A percentile compares a stretch with the other conserved stretches of the same genome.
Evolutionary conservation across 1,140 invertebrate species (phyloP).

Genomic region (Pectinophora gossypiella): DNA sequence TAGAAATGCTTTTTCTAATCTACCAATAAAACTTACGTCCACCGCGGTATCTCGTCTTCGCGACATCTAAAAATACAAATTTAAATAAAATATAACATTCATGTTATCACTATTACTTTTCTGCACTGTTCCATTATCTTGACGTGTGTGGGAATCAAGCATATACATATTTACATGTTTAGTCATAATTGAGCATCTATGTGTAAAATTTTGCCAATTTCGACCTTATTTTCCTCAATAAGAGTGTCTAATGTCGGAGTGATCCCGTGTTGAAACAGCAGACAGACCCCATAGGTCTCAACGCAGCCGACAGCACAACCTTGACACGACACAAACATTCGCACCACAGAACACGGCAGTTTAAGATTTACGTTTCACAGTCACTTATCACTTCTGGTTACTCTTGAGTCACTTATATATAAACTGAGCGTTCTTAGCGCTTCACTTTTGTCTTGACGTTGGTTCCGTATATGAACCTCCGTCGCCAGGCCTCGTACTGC

Average conservation of each 20-base stretch:
- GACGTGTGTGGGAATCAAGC: neutral
- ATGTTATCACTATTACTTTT: slow-evolving; percentile 13
- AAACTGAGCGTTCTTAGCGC: slow-evolving; percentile 8
- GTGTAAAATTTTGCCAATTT: too few relatives aligned
- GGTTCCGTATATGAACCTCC: slow-evolving; percentile 60
- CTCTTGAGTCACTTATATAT: neutral
- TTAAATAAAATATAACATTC: slow-evolving; percentile 16
- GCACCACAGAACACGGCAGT: neutral
- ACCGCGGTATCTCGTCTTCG: neutral
- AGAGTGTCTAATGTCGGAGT: too few relatives aligned
- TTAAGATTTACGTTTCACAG: slow-evolving; percentile 4
- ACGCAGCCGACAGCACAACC: neutral
- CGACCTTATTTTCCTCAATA: too few relatives aligned
- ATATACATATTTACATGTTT: too few relatives aligned
- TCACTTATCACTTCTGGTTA: slow-evolving; percentile 11
- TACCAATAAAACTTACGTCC: slow-evolving; percentile 11
- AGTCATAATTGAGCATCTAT: too few relatives aligned
- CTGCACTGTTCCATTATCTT: neutral
- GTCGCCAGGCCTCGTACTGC: slow-evolving; percentile 63
- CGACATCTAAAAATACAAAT: slow-evolving; percentile 11
- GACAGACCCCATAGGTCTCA: neutral
- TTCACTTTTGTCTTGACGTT: slow-evolving; percentile 29
- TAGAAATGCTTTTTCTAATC: slow-evolving; percentile 7
- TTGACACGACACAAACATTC: neutral
- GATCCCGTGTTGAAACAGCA: neutral